Evolutionary conservation across 2,797 vertebrate genomes (phyloP).

Genomic region (Urophycis tenuis): DNA sequence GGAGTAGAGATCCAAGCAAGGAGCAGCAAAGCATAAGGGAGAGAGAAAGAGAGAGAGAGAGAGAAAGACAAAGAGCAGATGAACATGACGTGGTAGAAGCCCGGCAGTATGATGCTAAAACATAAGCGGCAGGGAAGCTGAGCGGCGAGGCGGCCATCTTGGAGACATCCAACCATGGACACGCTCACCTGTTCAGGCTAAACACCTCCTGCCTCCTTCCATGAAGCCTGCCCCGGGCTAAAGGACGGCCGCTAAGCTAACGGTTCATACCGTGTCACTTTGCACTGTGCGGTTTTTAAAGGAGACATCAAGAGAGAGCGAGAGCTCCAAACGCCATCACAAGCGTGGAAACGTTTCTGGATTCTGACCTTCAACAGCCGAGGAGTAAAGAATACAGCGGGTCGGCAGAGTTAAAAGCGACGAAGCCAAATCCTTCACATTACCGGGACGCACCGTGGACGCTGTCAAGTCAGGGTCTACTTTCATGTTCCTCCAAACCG

Average conservation of each 20-base stretch:
- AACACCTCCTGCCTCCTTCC: background rate
- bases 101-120: constrained; percentile 43
- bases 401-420: background rate
- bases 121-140: constrained; percentile 38
- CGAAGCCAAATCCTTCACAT: background rate
- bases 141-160: constrained; percentile 8
- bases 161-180: background rate
- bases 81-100: constrained; percentile 43
- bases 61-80: constrained; percentile 53
- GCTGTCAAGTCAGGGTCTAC: too few species aligned
- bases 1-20: constrained; percentile 32
- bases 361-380: background rate
- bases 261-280: background rate
- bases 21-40: background rate
- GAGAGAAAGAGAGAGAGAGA: constrained; percentile 32
- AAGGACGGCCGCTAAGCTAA: background rate
- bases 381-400: background rate
- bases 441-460: too few species aligned
- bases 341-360: background rate
- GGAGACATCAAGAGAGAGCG: too few species aligned
- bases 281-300: background rate
- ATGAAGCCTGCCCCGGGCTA: background rate
- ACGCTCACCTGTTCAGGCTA: background rate
- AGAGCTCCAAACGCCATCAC: too few species aligned
- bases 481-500: background rate